Conservation (phyloP, 2,888 invertebrate genomes). For the Mesopsocus fuscifrons region DNA sequence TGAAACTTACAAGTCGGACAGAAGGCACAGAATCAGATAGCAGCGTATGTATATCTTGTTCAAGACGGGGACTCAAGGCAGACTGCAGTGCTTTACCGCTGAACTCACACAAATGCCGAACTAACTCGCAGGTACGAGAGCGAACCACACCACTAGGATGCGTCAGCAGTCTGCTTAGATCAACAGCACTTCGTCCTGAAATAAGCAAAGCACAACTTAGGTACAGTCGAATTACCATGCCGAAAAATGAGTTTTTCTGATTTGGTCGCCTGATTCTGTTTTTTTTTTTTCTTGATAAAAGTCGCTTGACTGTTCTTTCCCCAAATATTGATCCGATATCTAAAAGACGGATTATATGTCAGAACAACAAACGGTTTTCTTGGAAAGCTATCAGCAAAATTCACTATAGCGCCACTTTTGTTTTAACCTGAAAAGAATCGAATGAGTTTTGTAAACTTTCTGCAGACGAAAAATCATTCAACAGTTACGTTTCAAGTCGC, state of each 20-base stretch:
- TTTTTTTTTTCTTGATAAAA: too few species aligned
- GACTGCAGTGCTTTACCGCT: slow-evolving; percentile 42
- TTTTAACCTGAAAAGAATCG: neutral
- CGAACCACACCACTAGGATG: slow-evolving; percentile 23
- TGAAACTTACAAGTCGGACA: slow-evolving; percentile 2
- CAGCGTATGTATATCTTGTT: slow-evolving; percentile 37
- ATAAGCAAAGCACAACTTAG: slow-evolving; percentile 10
- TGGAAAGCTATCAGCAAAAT: too few species aligned
- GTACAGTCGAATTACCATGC: too few species aligned
- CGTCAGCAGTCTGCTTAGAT: slow-evolving; percentile 12
- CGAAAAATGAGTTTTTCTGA: too few species aligned
- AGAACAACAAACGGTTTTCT: too few species aligned
- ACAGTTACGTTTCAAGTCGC: slow-evolving; percentile 1
- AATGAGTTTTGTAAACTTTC: neutral
- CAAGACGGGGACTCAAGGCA: slow-evolving; percentile 40
- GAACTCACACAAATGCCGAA: slow-evolving; percentile 46
- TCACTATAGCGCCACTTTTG: too few species aligned
- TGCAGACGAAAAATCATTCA: too few species aligned
- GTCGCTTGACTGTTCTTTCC: too few species aligned
- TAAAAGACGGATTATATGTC: too few species aligned
- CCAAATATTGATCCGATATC: too few species aligned
- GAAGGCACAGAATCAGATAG: slow-evolving; percentile 32
- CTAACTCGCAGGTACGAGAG: slow-evolving; percentile 49
- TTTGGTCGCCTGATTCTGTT: too few species aligned
- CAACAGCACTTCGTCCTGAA: slow-evolving; percentile 12